Evolutionary conservation across 2,888 invertebrate species (phyloP).

Genomic region (Heliothis peltigera): DNA sequence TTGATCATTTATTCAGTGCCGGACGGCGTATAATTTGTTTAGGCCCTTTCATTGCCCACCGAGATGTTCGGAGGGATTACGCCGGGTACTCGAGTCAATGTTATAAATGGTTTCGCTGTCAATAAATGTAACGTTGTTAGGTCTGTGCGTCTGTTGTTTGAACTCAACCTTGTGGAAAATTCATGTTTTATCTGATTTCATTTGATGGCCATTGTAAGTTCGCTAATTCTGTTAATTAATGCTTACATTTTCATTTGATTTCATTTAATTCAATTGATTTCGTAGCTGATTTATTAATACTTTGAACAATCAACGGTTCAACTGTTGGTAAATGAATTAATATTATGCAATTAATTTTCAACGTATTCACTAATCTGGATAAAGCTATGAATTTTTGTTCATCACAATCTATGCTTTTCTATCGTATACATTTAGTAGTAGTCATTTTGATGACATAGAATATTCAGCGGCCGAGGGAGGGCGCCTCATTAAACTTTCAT

Average conservation of each 20-base stretch:
- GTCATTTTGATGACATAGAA: constrained; percentile 50
- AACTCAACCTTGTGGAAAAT: constrained; percentile 22
- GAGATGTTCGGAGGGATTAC: constrained; percentile 47
- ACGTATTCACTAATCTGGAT: background rate
- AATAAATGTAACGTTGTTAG: constrained; percentile 50
- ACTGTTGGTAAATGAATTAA: background rate
- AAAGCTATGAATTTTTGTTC: background rate
- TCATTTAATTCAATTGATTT: background rate
- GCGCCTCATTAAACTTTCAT: constrained; percentile 63
- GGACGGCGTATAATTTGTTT: constrained; percentile 65
- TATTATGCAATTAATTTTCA: background rate
- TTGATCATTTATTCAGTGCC: constrained; percentile 65
- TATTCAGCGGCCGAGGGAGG: constrained; percentile 51
- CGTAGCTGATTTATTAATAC: background rate
- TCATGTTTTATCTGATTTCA: constrained; percentile 22
- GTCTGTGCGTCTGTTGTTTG: constrained; percentile 39
- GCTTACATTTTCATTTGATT: background rate
- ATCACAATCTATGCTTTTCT: constrained; percentile 14
- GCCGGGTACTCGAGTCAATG: constrained; percentile 55
- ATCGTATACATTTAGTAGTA: constrained; percentile 47
- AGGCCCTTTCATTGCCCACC: constrained; percentile 59
- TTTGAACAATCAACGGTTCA: background rate
- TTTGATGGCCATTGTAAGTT: background rate
- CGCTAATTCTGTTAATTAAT: constrained; percentile 15
- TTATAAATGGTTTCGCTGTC: constrained; percentile 52